Evolutionary conservation across 2,113 vertebrate genomes (phyloP), one percentile per base, ranked within the genome.

Genomic region (Procavia capensis): DNA sequence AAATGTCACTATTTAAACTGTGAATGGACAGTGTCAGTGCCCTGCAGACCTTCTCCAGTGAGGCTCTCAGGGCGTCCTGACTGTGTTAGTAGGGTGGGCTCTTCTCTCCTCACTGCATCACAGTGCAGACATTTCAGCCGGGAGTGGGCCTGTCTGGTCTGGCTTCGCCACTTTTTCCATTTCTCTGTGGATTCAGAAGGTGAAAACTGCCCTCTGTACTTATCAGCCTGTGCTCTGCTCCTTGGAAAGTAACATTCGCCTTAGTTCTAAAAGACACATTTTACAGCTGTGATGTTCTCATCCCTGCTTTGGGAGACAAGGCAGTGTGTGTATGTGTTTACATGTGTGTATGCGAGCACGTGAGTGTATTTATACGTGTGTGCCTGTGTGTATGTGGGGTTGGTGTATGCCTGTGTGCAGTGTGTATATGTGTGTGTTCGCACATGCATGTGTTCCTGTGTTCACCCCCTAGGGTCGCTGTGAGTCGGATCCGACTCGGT

Each of bases 181-280:
- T 82, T 6, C 47, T 92, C 43, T 29, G 13, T 63, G 50, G n/a
- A 76, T 74, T 90, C 20, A 66, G 72, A 85, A 85, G 6, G 57
- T 27, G 13, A 70, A 47, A 17, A 47, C 31, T 29, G 83, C 39
- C 47, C 10, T 50, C 25, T 2, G 7, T 24, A 17, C 20, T 36
- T 85, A 92, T 45, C 36, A 45, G 78, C 3, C 2, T 39, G 54
- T 70, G 19, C 7, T 64, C 79, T 87, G 36, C 36, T 79, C 27
- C 74, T 25, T 80, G 27, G 88, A 84, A 89, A 82, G 29, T 50
- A 64, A 90, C 92, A 90, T 85, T 61, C 74, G 54, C 72, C 45
- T 91, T 47, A 50, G 47, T 85, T 85, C 22, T 90, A 74, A 83
- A 89, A n/a, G 63, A 13, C 11, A 13, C 31, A 43, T 59, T 88